A percentile compares a stretch with the other conserved stretches of the same genome.
phyloP scores from a whole-genome alignment of 2,888 invertebrate species.

The Neoaliturus tenellus region DNA sequence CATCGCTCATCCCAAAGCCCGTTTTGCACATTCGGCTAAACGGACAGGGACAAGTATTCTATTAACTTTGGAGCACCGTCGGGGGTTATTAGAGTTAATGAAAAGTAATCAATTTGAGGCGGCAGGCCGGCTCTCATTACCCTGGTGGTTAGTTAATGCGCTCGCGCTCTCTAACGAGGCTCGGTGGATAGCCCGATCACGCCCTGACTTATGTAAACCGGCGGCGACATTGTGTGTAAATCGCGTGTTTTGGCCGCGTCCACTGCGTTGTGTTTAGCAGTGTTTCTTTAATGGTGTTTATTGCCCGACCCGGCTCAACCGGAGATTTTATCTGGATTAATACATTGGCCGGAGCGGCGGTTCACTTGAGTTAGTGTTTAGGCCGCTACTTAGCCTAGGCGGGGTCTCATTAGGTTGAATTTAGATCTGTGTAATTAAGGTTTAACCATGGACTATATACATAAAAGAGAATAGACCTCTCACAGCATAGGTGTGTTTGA shows the following conservation, averaged over 20 bases:
- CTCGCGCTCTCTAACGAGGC: constrained; percentile 7
- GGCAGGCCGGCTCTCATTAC: constrained; percentile 32
- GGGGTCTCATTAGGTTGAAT: no score
- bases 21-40: neutral
- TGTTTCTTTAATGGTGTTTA: constrained; percentile 48
- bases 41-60: constrained; percentile 32
- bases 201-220: constrained; percentile 34
- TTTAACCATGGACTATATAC: no score
- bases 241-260: constrained; percentile 42
- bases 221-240: constrained; percentile 43
- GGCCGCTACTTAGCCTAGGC: neutral
- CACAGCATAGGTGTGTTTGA: no score
- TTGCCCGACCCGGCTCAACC: neutral
- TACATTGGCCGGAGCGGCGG: neutral
- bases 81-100: constrained; percentile 38
- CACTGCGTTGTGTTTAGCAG: neutral
- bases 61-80: constrained; percentile 18
- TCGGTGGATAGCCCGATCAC: neutral
- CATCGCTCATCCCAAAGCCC: neutral
- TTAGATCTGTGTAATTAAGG: no score
- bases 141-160: neutral
- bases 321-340: neutral
- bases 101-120: constrained; percentile 45
- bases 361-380: neutral
- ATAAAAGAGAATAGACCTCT: no score